These are phyloP conservation scores for Pleuronectes platessa DNA, from an alignment of 2,113 vertebrate genomes.

Conservation along the genomic window DNA sequence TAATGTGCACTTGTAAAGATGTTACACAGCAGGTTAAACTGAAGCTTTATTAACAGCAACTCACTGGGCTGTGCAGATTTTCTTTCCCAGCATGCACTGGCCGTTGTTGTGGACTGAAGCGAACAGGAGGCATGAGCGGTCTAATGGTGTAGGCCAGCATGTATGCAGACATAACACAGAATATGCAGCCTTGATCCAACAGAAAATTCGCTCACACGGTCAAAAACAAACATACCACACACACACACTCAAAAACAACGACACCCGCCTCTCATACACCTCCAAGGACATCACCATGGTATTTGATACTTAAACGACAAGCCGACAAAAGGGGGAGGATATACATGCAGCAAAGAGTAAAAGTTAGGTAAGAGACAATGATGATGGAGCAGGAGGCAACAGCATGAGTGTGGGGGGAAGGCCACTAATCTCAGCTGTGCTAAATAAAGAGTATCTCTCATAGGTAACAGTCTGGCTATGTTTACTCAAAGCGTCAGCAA, in stretches of 20 bases:
- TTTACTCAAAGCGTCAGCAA: conserved; percentile 47
- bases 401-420: neutral
- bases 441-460: conserved; percentile 40
- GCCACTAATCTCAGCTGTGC: neutral
- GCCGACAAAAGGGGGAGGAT: neutral
- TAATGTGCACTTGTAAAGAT: conserved; percentile 61
- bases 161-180: neutral
- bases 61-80: conserved; percentile 9
- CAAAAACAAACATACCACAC: conserved; percentile 25
- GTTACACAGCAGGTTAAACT: conserved; percentile 53
- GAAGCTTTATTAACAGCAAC: conserved; percentile 60
- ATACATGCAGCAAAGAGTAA: neutral
- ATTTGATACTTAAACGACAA: conserved; percentile 12
- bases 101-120: neutral
- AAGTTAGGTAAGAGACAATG: neutral
- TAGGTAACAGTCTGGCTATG: conserved; percentile 27
- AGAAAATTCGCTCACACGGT: neutral
- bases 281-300: conserved; percentile 4
- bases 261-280: conserved; percentile 8
- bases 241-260: conserved; percentile 18
- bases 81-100: neutral
- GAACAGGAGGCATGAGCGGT: neutral
- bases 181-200: neutral
- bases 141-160: conserved; percentile 6
- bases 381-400: neutral